Evolutionary conservation across 64 coral and sea anemone species (phyloP), one percentile per base, ranked within the genome.

Genomic region (Actinia equina): DNA sequence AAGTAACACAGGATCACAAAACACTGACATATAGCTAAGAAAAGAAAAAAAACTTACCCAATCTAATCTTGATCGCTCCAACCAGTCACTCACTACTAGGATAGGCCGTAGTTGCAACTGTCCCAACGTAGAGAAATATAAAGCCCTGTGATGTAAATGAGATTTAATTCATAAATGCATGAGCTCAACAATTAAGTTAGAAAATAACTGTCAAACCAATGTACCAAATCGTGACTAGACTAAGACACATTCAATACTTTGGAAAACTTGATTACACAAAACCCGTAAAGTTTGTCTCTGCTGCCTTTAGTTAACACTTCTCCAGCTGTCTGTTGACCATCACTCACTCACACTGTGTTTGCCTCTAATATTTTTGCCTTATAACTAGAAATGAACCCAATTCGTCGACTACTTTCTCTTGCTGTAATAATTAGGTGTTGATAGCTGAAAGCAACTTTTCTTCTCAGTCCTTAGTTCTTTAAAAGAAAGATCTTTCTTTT

Each of bases 261-360:
- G 25, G 14, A 7, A 74, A 74, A 74, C 69, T 74, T 74, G 41
- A 41, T 74, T 41, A 74, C 69, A 74, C 69, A 74, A 30, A 74
- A 74, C 69, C 69, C 27, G 69, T 74, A 41, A 74, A 41, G 69
- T 74, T 74, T 74, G 69, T 74, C 69, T 74, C 69, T 41, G 69
- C 25, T 42, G 69, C 26, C 69, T 74, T 65, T 74, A 26, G n/a
- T 74, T 74, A 74, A 30, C 12, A 74, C 41, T 37, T 37, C 30
- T 9, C 25, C 69, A 74, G 69, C 69, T 74, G 69, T 10, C 69
- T 74, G 7, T 74, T 8, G 7, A 74, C 69, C 14, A 26, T 74
- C 69, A 42, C 6, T 74, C 69, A 37, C 26, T 37, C 41, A 37
- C 23, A 56, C 55, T 12, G 11, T 57, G 15, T 57, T 57, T 57